A percentile compares a stretch with the other conserved stretches of the same genome.
Evolutionary conservation across 2,888 invertebrate species (phyloP).

Genomic region (Brenthis daphne): DNA sequence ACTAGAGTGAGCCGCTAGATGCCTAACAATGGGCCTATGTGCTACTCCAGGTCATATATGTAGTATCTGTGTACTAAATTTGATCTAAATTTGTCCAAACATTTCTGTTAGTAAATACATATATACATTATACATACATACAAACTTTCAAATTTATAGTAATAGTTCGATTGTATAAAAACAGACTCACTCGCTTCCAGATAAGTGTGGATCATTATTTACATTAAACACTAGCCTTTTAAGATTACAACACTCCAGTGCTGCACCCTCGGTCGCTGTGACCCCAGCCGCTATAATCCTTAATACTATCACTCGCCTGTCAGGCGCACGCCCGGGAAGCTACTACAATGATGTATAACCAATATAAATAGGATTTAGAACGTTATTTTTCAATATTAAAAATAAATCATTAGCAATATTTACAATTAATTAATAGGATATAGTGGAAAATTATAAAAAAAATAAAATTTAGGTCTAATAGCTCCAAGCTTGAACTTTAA

Average conservation of each 20-base stretch:
- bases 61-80: too few species aligned
- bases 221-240: constrained; percentile 29
- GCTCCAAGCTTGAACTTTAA: too few species aligned
- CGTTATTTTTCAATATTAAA: background rate
- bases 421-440: too few species aligned
- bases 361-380: constrained; percentile 8
- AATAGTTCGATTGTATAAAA: background rate
- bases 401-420: too few species aligned
- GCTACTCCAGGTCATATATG: too few species aligned
- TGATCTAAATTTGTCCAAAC: too few species aligned
- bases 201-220: constrained; percentile 25
- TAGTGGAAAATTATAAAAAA: too few species aligned
- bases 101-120: too few species aligned
- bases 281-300: constrained; percentile 46
- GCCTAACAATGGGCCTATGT: too few species aligned
- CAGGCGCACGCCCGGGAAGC: constrained; percentile 44
- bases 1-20: too few species aligned
- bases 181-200: constrained; percentile 5
- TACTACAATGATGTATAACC: constrained; percentile 22
- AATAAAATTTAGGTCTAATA: too few species aligned
- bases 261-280: constrained; percentile 35
- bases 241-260: constrained; percentile 39
- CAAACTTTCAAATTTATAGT: background rate
- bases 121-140: background rate
- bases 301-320: constrained; percentile 52